phyloP scores from a whole-genome alignment of 2,113 vertebrate genomes.

The Sardina pilchardus region DNA sequence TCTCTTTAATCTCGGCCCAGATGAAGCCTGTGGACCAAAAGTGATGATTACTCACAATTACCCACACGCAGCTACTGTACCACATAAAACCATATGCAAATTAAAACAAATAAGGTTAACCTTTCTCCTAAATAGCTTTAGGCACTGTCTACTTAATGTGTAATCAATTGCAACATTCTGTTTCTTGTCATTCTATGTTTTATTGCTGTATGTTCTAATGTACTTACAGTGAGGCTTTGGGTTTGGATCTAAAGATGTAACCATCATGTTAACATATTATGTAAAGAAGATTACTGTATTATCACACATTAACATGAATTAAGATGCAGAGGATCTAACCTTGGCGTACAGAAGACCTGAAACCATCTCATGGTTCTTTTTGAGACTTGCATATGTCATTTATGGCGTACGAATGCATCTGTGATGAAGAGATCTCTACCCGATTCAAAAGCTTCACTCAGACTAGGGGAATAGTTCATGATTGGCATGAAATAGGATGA shows the following conservation, averaged over 20 bases:
- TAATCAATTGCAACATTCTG: not conserved
- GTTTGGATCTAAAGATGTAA: not conserved
- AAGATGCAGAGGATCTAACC: not conserved
- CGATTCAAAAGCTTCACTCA: not conserved
- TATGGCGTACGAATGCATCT: not conserved
- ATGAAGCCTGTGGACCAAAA: conserved; percentile 77
- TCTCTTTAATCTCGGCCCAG: conserved; percentile 90
- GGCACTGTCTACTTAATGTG: not conserved
- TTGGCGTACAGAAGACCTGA: not conserved
- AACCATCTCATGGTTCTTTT: not conserved
- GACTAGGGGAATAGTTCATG: not conserved
- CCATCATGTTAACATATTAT: not conserved
- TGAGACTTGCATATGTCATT: not conserved
- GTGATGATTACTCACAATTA: conserved; percentile 9
- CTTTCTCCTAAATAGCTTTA: not conserved
- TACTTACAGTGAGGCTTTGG: not conserved
- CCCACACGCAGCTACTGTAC: not conserved
- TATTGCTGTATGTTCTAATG: not conserved
- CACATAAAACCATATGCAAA: not conserved
- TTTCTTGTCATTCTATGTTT: not conserved
- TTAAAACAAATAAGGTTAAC: not conserved
- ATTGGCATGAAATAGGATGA: not conserved
- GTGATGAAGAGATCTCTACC: not conserved
- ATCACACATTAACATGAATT: not conserved
- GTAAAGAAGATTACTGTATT: not conserved